Base-by-base conservation (phyloP, 2,113 vertebrate species). In the Phocoena phocoena region DNA sequence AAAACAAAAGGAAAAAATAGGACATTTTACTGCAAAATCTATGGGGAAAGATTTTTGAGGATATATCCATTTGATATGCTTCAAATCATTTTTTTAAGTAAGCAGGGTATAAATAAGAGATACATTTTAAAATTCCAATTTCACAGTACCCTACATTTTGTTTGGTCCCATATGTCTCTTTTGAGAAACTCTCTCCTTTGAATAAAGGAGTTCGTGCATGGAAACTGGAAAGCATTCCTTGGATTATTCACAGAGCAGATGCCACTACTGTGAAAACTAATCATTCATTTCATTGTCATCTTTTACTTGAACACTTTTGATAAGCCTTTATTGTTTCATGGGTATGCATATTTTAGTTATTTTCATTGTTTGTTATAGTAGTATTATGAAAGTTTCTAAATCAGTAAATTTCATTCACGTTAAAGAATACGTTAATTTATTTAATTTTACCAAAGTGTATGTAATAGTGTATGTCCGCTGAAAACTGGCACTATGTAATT, bases 281-380 rank as follows among this genome's bases (percentile, higher is more conserved):
- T 95, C 86, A 93, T 91, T 97, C 97, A 97, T 96, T 92, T 95
- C 60, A 84, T 47, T 96, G 97, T 67, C 90, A 77, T 92, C 55
- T 84, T 97, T 93, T 44, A 86, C 47, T 96, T 55, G 80, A 93
- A 95, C 58, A 73, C 26, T 58, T 93, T 31, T 87, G 90, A 90
- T 93, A 96, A 92, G 80, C 1, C 20, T 89, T 82, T 55, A 67
- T 71, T 91, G 89, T 96, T 65, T 36, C 70, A 28, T 83, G n/a
- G 3, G 31, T 21, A 47, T 55, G 74, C 50, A 96, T 97, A 90
- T 74, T 74, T 83, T 91, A 93, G 81, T 68, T 90, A 55, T 53
- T 50, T 67, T 83, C 41, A 63, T 60, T 93, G 55, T 93, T 76
- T 93, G 5, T 28, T 76, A n/a, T 38, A 67, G 53, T 18, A 58